Conservation (phyloP, 2,888 invertebrate genomes). For the Stegophylla sp. region DNA sequence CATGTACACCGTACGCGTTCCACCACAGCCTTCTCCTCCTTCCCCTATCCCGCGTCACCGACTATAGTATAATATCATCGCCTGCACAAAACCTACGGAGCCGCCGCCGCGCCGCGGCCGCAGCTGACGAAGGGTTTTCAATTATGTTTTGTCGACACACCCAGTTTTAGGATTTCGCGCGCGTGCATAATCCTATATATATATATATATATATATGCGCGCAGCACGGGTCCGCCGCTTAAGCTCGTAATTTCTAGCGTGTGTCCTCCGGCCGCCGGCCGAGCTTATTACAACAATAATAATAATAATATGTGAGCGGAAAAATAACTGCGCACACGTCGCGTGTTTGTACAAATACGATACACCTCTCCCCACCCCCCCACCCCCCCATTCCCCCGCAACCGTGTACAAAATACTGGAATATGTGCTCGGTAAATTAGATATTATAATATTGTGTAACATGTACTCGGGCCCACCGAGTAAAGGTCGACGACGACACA, state of each 20-base stretch:
- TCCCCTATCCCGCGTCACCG: background rate
- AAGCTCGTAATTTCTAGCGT: conserved; percentile 43
- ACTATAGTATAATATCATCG: too few species aligned
- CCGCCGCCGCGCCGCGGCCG: conserved; percentile 1
- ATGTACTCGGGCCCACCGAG: background rate
- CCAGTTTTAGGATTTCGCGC: conserved; percentile 8
- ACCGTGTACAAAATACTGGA: background rate
- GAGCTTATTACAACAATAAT: too few species aligned
- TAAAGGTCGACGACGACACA: conserved; percentile 19
- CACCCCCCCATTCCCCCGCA: too few species aligned
- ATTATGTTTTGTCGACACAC: conserved; percentile 33
- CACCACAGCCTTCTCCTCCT: too few species aligned
- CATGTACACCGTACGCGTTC: background rate
- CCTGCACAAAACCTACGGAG: background rate
- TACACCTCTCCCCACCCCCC: background rate
- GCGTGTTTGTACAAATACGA: conserved; percentile 24
- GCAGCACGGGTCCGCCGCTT: background rate
- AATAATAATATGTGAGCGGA: background rate
- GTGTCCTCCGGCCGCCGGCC: background rate
- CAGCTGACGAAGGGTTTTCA: conserved; percentile 47
- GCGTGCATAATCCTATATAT: background rate
- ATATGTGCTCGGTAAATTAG: too few species aligned
- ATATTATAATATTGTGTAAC: background rate
- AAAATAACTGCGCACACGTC: conserved; percentile 19
- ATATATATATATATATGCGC: background rate